These are phyloP conservation scores for Pemphredon lugubris DNA, from an alignment of 2,888 invertebrate species.

Conservation along the genomic window DNA sequence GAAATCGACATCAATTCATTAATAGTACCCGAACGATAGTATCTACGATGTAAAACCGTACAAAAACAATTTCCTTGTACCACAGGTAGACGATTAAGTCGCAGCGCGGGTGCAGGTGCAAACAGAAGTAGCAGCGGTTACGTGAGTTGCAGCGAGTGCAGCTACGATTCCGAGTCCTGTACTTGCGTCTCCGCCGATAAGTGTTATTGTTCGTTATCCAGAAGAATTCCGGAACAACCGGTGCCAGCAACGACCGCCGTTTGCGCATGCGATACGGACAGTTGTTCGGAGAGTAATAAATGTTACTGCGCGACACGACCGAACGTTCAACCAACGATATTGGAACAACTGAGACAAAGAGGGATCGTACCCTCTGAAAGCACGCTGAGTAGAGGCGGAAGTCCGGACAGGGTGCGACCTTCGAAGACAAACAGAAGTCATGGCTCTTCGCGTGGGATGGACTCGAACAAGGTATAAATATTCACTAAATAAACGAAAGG, in stretches of 20 bases:
- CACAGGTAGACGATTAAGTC: slow-evolving; percentile 69
- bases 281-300: slow-evolving; percentile 93
- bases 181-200: slow-evolving; percentile 89
- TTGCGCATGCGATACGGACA: slow-evolving; percentile 93
- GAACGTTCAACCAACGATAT: slow-evolving; percentile 81
- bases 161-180: slow-evolving; percentile 92
- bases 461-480: slow-evolving; percentile 79
- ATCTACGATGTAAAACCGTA: too few species aligned
- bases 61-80: not conserved
- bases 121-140: slow-evolving; percentile 85
- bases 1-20: too few species aligned
- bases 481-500: too few species aligned
- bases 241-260: slow-evolving; percentile 78
- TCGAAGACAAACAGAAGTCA: slow-evolving; percentile 65
- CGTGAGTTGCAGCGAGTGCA: slow-evolving; percentile 94
- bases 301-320: slow-evolving; percentile 86
- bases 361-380: slow-evolving; percentile 81
- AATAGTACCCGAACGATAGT: too few species aligned
- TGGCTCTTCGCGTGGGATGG: slow-evolving; percentile 77
- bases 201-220: slow-evolving; percentile 90
- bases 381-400: slow-evolving; percentile 72
- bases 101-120: slow-evolving; percentile 65
- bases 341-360: slow-evolving; percentile 82
- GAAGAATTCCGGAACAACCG: slow-evolving; percentile 75
- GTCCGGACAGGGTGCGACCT: slow-evolving; percentile 68